These are phyloP conservation scores for Prolemur simus DNA, from an alignment of 2,113 vertebrate genomes.

Conservation along the genomic window DNA sequence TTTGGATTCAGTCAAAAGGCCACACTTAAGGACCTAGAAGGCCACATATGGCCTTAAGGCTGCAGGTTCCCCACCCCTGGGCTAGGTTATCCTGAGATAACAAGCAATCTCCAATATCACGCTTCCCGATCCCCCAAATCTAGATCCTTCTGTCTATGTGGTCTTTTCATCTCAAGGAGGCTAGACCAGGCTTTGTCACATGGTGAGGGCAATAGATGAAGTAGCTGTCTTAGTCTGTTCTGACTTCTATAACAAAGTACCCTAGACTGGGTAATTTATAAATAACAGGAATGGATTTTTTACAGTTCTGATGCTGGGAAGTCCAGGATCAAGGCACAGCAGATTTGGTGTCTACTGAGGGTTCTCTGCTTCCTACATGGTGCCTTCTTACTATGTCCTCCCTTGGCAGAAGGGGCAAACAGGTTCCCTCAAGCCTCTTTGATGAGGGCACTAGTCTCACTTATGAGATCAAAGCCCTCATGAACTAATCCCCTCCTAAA, in stretches of 20 bases:
- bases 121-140: not conserved
- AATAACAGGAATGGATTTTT: not conserved
- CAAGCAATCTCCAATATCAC: not conserved
- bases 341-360: not conserved
- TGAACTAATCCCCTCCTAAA: not conserved
- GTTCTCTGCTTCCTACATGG: not conserved
- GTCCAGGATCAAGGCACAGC: not conserved
- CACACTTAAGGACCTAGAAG: too few species aligned
- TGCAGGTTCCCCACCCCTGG: too few species aligned
- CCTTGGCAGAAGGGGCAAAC: not conserved
- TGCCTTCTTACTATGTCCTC: not conserved
- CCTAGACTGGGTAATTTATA: not conserved
- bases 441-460: not conserved
- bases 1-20: too few species aligned
- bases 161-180: not conserved
- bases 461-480: not conserved
- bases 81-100: not conserved
- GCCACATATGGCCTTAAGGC: too few species aligned
- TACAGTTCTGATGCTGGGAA: not conserved
- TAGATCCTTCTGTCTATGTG: not conserved
- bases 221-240: not conserved
- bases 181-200: not conserved
- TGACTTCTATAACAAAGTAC: not conserved
- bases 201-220: not conserved
- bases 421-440: not conserved